phyloP scores from a whole-genome alignment of 1,140 invertebrate genomes.

The Ephestia elutella region DNA sequence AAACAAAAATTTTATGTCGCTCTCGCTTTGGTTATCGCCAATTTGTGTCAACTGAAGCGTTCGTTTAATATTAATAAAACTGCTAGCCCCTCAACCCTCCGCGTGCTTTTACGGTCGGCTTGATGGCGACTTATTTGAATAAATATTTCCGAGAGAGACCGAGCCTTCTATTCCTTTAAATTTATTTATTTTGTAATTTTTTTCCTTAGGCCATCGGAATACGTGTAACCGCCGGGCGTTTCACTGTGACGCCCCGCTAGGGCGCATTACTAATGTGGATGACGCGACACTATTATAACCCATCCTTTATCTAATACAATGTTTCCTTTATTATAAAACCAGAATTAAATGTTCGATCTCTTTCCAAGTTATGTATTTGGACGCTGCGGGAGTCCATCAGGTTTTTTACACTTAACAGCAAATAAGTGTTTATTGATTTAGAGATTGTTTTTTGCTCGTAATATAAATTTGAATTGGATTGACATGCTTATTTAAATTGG shows the following conservation, averaged over 20 bases:
- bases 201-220: conserved; percentile 36
- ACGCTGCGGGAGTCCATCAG: conserved; percentile 50
- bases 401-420: conserved; percentile 36
- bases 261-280: conserved; percentile 56
- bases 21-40: conserved; percentile 62
- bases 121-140: conserved; percentile 71
- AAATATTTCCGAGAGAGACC: conserved; percentile 61
- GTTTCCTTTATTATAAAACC: conserved; percentile 66
- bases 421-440: conserved; percentile 53
- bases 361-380: conserved; percentile 47
- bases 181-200: conserved; percentile 56
- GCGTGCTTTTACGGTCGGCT: conserved; percentile 65
- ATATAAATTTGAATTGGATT: conserved; percentile 27
- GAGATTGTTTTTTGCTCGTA: conserved; percentile 32
- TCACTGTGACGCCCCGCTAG: conserved; percentile 50
- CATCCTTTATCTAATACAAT: conserved; percentile 66
- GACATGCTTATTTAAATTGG: conserved; percentile 23
- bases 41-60: conserved; percentile 70
- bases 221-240: conserved; percentile 34
- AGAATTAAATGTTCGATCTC: conserved; percentile 58
- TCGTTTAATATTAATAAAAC: conserved; percentile 72
- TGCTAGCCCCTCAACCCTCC: conserved; percentile 58
- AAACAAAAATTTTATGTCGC: conserved; percentile 55
- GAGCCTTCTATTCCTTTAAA: conserved; percentile 39
- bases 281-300: conserved; percentile 65